Conservation (phyloP, 2,113 vertebrate species). For the Ibidorhyncha struthersii region DNA sequence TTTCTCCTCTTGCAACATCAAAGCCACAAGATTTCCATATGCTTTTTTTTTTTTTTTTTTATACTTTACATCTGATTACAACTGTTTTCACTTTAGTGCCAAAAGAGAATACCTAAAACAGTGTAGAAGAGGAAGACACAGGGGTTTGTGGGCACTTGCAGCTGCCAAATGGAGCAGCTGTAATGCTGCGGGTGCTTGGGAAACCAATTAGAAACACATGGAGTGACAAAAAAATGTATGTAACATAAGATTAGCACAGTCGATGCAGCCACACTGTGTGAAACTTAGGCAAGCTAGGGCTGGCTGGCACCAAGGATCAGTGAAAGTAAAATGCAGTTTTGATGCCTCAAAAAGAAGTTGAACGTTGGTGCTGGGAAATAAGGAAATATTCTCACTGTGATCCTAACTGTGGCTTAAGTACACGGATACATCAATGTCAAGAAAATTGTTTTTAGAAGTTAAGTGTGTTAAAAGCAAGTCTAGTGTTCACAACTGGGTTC, state of each 20-base stretch:
- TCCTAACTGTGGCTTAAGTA: conserved; percentile 8
- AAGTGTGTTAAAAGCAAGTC: neutral
- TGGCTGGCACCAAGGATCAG: conserved; percentile 38
- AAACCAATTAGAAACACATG: conserved; percentile 68
- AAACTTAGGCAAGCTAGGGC: conserved; percentile 24
- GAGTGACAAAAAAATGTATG: conserved; percentile 57
- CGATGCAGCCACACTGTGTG: conserved; percentile 47
- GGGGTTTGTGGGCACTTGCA: conserved; percentile 38
- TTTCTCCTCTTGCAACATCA: neutral
- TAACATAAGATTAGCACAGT: conserved; percentile 45
- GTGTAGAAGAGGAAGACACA: conserved; percentile 22
- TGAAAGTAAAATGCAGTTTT: conserved; percentile 6
- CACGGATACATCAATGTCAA: conserved; percentile 20
- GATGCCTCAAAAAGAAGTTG: conserved; percentile 30
- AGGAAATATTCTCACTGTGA: conserved; percentile 1
- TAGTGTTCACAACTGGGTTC: neutral
- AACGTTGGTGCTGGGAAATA: conserved; percentile 8
- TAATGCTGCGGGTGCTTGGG: conserved; percentile 54
- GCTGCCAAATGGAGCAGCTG: conserved; percentile 67
- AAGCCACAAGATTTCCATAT: conserved; percentile 35
- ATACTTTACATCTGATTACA: conserved; percentile 44
- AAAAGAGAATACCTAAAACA: conserved; percentile 60
- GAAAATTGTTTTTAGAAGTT: conserved; percentile 32
- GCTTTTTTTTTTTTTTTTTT: neutral
- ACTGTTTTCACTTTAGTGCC: conserved; percentile 48